Percentiles rank a stretch among this genome's conserved stretches.
These are phyloP conservation scores for Bubo bubo DNA, from an alignment of 2,113 vertebrate genomes.

Conservation along the genomic window DNA sequence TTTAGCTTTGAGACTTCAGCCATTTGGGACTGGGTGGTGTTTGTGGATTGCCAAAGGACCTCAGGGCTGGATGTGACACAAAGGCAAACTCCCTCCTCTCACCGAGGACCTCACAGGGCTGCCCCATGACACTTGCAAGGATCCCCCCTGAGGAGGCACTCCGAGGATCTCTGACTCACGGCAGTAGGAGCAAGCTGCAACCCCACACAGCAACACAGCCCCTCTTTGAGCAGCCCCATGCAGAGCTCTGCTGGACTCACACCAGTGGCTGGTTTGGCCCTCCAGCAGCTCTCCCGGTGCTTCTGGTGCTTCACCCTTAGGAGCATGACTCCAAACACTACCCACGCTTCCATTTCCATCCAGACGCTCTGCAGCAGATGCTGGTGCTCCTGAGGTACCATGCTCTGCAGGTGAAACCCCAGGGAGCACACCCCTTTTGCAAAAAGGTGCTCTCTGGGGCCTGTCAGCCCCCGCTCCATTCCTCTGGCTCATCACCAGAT, in stretches of 20 bases:
- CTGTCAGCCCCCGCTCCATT: accelerated
- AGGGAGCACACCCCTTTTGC: neutral
- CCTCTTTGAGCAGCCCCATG: neutral
- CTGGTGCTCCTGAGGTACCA: neutral
- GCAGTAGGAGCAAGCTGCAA: neutral
- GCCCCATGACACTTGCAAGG: neutral
- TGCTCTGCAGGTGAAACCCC: accelerated
- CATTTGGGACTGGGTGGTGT: neutral
- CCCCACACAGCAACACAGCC: too few relatives aligned
- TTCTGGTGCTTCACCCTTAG: neutral
- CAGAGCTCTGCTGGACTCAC: neutral
- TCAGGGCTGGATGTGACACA: neutral
- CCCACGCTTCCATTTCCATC: neutral
- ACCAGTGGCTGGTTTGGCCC: neutral
- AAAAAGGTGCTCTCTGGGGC: too few relatives aligned
- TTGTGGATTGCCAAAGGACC: neutral
- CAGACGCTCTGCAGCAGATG: neutral
- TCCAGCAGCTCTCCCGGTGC: neutral
- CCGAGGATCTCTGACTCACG: accelerated
- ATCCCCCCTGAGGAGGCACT: neutral
- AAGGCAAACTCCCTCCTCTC: neutral
- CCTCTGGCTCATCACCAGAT: neutral
- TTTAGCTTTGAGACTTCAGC: neutral
- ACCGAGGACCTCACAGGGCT: accelerated
- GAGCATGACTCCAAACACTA: accelerated